Evolutionary conservation across 2,797 vertebrate genomes (phyloP), one percentile per base, ranked within the genome.

Genomic region (Gorsachius magnificus): DNA sequence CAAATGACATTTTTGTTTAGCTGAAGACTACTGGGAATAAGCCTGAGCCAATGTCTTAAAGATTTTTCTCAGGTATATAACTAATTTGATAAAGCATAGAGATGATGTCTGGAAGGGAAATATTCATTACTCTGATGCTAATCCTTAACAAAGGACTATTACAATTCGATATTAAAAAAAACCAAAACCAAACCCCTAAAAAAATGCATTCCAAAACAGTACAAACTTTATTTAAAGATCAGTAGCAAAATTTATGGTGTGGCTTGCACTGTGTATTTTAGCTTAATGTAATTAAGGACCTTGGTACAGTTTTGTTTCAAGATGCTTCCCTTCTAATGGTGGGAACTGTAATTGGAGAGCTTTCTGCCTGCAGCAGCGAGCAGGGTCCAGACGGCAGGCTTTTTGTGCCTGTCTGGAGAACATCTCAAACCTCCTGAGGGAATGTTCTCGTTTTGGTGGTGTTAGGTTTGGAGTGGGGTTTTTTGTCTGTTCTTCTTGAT

Each of bases 361-460:
- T 79, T 93, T 91, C 82, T 95, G 90, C 69, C 80, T 82, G 74
- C 93, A 92, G 74, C 76, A 86, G 76, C 2, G 11, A 84, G 74
- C 69, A 82, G 54, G 29, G 72, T 91, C 61, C 86, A 86, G 90
- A 86, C 10, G 0, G 72, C 46, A 93, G 85, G 56, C 63, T 84
- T 84, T 93, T 77, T 90, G 69, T 90, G 33, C 85, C 65, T 60
- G 13, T 74, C 93, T 89, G 82, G 82, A 83, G 91, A 82, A 56
- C 74, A 83, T 77, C 64, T 87, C 60, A 87, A 75, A 94, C 56
- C 71, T 84, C 93, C 81, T 89, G 71, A 90, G 89, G 90, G 56
- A 95, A 63, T 13, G 8, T 76, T 90, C 65, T 83, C 61, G 81
- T 90, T 90, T 83, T 86, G 72, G 28, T 78, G 17, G 5, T 70